These are phyloP conservation scores for Perizoma flavofasciatum DNA, from an alignment of 2,888 invertebrate genomes.

Conservation along the genomic window DNA sequence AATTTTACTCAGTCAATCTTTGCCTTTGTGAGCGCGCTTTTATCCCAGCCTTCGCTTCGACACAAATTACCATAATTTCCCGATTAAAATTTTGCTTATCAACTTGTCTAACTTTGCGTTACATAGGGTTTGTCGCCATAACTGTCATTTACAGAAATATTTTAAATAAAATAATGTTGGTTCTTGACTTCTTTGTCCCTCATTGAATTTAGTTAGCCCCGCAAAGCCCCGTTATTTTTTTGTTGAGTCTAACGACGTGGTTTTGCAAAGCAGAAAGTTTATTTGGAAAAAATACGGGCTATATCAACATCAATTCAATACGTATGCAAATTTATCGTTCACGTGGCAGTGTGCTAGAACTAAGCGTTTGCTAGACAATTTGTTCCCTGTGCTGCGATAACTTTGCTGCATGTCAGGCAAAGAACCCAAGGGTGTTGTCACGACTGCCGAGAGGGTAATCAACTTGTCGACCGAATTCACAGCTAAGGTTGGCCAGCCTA, in stretches of 20 bases:
- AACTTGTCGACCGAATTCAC: slow-evolving; percentile 37
- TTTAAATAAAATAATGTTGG: slow-evolving; percentile 33
- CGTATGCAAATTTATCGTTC: slow-evolving; percentile 25
- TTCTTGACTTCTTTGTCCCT: slow-evolving; percentile 19
- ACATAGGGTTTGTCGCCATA: slow-evolving; percentile 32
- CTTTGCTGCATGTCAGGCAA: slow-evolving; percentile 32
- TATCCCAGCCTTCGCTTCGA: slow-evolving; percentile 39
- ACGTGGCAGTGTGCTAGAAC: slow-evolving; percentile 28
- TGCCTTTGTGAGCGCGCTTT: slow-evolving; percentile 49
- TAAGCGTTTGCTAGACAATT: slow-evolving; percentile 25
- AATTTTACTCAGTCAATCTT: slow-evolving; percentile 53
- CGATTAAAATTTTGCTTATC: slow-evolving; percentile 59
- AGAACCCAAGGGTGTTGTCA: slow-evolving; percentile 37
- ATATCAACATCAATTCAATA: slow-evolving; percentile 32
- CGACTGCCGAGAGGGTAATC: slow-evolving; percentile 37
- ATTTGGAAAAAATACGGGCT: slow-evolving; percentile 24
- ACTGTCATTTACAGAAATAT: slow-evolving; percentile 37
- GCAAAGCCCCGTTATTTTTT: slow-evolving; percentile 17
- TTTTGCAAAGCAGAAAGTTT: slow-evolving; percentile 14
- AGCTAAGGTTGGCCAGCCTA: slow-evolving; percentile 11
- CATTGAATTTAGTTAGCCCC: slow-evolving; percentile 24
- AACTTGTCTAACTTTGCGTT: slow-evolving; percentile 41
- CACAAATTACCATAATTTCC: slow-evolving; percentile 60
- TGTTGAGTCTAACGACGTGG: slow-evolving; percentile 7
- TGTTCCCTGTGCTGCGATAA: slow-evolving; percentile 34